phyloP scores from a whole-genome alignment of 2,113 vertebrate species.

The Burhinus bistriatus region DNA sequence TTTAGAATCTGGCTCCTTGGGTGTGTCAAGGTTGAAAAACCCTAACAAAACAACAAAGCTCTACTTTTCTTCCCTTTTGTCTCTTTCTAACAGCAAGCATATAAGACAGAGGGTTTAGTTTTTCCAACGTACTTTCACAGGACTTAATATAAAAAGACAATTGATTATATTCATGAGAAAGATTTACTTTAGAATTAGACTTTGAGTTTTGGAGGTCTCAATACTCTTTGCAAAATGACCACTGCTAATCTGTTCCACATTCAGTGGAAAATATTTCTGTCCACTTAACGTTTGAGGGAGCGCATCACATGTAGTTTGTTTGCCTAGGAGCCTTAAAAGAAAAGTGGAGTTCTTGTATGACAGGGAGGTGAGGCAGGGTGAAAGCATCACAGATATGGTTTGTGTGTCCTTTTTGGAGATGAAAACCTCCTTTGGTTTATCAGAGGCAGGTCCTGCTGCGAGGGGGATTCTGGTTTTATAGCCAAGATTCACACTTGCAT shows the following conservation, averaged over 20 bases:
- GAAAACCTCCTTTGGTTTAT: background rate
- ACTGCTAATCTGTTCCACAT: background rate
- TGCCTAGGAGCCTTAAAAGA: background rate
- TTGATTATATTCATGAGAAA: background rate
- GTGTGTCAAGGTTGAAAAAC: background rate
- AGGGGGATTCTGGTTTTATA: background rate
- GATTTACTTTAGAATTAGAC: background rate
- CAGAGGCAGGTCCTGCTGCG: background rate
- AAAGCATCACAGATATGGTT: background rate
- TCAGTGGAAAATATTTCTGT: background rate
- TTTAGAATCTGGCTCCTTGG: background rate
- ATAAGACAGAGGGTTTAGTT: background rate
- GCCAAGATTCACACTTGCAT: background rate
- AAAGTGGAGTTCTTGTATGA: background rate
- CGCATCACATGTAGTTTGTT: background rate
- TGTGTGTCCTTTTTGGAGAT: background rate
- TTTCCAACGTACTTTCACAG: background rate
- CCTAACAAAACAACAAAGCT: background rate
- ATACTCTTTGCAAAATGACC: background rate
- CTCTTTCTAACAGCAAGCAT: background rate
- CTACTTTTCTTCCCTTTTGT: background rate
- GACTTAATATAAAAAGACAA: background rate
- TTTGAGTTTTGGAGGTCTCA: background rate
- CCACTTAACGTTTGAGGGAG: background rate
- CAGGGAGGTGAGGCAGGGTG: fast-evolving